Percentiles rank a stretch among this genome's conserved stretches.
Conservation (phyloP, 2,113 vertebrate genomes). For the Poecile atricapillus region DNA sequence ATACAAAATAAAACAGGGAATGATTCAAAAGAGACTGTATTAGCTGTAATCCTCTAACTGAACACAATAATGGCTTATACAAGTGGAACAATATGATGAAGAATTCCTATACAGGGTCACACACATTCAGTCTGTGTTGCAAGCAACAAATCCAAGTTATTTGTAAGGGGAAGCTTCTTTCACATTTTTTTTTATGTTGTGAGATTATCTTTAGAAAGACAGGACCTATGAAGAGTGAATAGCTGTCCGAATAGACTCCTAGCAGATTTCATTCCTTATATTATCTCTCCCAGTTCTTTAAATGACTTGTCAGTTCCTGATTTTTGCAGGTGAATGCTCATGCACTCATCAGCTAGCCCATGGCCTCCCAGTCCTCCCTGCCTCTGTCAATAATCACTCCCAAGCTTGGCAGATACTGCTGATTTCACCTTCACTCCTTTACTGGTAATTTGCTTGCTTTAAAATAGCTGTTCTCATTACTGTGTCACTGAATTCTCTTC, state of each 20-base stretch:
- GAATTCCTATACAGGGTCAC: not conserved
- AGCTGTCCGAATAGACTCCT: not conserved
- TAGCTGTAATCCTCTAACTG: not conserved
- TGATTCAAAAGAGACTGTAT: not conserved
- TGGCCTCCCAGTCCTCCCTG: not conserved
- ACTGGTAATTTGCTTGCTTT: not conserved
- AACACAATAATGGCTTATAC: not conserved
- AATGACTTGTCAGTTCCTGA: not conserved
- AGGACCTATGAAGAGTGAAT: not conserved
- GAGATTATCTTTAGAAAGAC: not conserved
- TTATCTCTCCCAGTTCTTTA: not conserved
- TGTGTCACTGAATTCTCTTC: not conserved
- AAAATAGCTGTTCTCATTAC: not conserved
- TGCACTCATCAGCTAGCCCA: not conserved
- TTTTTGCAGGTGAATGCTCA: not conserved
- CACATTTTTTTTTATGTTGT: not conserved
- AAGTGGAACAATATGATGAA: not conserved
- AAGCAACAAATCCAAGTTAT: not conserved
- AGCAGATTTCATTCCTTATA: not conserved
- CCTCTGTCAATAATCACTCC: not conserved
- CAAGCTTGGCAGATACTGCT: not conserved
- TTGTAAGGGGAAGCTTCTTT: not conserved
- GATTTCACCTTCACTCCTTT: not conserved
- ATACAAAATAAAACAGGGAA: not conserved
- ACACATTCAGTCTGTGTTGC: not conserved